Conservation (phyloP, 2,888 invertebrate species). For the Chrysolina oricalcia region DNA sequence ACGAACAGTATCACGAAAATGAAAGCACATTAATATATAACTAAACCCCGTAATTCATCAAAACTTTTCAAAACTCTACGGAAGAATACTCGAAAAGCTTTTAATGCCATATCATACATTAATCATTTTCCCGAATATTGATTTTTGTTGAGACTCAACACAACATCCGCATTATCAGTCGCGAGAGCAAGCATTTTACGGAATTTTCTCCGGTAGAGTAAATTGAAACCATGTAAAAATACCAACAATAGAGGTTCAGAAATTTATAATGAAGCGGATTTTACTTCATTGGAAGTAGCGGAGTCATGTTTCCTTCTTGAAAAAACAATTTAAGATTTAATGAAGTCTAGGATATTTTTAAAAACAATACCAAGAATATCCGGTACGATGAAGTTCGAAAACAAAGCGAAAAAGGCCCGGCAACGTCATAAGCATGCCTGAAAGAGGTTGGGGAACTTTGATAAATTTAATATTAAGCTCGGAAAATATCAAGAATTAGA, state of each 20-base stretch:
- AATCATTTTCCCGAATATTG: constrained; percentile 1
- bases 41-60: background rate
- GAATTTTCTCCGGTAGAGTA: background rate
- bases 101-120: constrained; percentile 18
- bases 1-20: background rate
- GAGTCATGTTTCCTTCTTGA: background rate
- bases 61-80: background rate
- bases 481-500: too few species aligned
- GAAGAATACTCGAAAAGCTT: background rate
- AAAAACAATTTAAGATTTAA: background rate
- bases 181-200: background rate
- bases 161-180: constrained; percentile 10
- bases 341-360: too few species aligned
- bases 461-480: too few species aligned
- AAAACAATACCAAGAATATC: too few species aligned
- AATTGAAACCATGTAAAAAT: background rate
- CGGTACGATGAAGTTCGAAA: too few species aligned
- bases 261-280: constrained; percentile 10
- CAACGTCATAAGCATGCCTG: too few species aligned
- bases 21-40: background rate
- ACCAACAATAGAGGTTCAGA: background rate
- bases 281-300: background rate
- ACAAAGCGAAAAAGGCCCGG: too few species aligned
- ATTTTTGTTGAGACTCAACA: constrained; percentile 2
- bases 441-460: too few species aligned